Conservation (phyloP, 1,140 invertebrate species). For the Drosophila dunni region DNA sequence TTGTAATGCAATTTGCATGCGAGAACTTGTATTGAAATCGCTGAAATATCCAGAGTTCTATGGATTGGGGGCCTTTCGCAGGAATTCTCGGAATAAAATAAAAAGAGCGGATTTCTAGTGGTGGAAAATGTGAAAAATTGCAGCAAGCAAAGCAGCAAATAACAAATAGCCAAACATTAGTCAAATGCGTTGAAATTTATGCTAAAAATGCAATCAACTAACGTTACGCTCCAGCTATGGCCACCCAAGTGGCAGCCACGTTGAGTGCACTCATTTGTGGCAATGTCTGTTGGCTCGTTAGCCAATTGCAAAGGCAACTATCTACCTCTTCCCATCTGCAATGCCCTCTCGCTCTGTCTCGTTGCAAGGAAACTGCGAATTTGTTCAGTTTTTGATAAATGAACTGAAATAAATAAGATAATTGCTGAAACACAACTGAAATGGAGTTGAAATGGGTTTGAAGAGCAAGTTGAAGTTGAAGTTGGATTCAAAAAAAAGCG, state of each 20-base stretch:
- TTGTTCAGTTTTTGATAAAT: conserved; percentile 79
- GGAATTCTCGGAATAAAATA: conserved; percentile 20
- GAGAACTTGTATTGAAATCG: background rate
- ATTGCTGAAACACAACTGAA: conserved; percentile 53
- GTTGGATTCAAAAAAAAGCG: conserved; percentile 2
- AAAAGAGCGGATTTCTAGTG: conserved; percentile 9
- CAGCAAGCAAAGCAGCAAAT: conserved; percentile 46
- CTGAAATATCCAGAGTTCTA: conserved; percentile 46
- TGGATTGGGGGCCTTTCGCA: background rate
- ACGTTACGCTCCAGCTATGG: conserved; percentile 73
- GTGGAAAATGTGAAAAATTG: conserved; percentile 60
- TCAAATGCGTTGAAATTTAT: conserved; percentile 83
- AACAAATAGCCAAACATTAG: conserved; percentile 77
- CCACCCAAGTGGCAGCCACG: conserved; percentile 68
- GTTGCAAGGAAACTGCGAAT: conserved; percentile 62
- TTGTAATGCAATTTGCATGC: conserved; percentile 25
- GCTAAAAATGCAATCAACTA: conserved; percentile 82
- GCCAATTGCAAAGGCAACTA: conserved; percentile 58
- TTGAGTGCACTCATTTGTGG: conserved; percentile 57
- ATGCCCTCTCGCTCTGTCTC: background rate
- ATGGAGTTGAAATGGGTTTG: conserved; percentile 3
- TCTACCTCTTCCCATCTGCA: background rate
- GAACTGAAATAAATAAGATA: conserved; percentile 76
- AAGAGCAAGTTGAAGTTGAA: background rate
- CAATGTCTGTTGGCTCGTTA: conserved; percentile 64